A percentile compares a stretch with the other conserved stretches of the same genome.
These are phyloP conservation scores for Meloidogyne floridensis DNA, from an alignment of 1,140 invertebrate genomes.

Conservation along the genomic window DNA sequence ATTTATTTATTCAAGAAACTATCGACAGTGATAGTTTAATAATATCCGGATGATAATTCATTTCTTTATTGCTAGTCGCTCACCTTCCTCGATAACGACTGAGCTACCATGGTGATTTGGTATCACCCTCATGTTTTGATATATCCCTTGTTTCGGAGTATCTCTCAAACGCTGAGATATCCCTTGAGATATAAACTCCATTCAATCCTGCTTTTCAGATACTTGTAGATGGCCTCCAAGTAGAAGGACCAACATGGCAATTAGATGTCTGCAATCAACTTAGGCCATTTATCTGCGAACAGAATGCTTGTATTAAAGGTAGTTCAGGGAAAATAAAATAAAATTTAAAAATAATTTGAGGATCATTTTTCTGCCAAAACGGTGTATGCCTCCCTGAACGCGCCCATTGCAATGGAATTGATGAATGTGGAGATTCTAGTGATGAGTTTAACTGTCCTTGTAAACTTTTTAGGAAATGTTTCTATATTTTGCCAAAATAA, in stretches of 20 bases:
- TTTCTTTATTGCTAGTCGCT: no score
- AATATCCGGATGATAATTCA: no score
- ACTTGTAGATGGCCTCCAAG: conserved; percentile 52
- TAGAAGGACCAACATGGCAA: conserved; percentile 41
- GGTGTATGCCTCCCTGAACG: conserved; percentile 67
- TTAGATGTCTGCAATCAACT: conserved; percentile 79
- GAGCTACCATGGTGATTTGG: no score
- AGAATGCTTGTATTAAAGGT: conserved; percentile 86
- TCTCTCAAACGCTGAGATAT: no score
- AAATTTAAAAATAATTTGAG: conserved; percentile 43
- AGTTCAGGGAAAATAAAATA: conserved; percentile 32
- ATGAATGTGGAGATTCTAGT: conserved; percentile 69
- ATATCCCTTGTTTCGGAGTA: no score
- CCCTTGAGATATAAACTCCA: no score
- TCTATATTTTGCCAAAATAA: neutral
- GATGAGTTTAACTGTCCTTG: conserved; percentile 68
- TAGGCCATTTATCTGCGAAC: conserved; percentile 88
- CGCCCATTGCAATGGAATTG: conserved; percentile 67
- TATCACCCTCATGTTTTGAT: no score
- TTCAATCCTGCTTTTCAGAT: no score
- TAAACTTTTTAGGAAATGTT: conserved; percentile 10
- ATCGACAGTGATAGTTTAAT: no score
- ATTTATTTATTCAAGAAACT: no score
- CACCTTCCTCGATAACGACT: no score
- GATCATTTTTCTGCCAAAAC: conserved; percentile 69